Base-by-base conservation (phyloP, 2,113 vertebrate genomes). In the Anseranas semipalmata region DNA sequence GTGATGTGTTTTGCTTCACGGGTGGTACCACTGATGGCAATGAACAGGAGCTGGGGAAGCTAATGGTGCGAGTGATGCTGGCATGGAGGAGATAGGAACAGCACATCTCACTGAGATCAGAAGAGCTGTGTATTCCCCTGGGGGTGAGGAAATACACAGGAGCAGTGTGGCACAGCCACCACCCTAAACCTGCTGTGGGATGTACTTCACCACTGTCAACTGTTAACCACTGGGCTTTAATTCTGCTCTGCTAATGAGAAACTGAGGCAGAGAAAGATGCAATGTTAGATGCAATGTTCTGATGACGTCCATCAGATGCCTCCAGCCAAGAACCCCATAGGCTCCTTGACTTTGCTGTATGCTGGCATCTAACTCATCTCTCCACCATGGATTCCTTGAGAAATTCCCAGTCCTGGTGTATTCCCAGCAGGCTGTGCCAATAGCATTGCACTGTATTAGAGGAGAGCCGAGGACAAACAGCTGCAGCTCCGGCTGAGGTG, bases 391-490 rank as follows among this genome's bases (percentile, higher is more conserved):
- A 48, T 39, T 9, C 58, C 53, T 20, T 30, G 33, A 91, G 71
- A 87, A 91, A 21, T 33, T 68, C 37, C 37, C 13, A 20, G 41
- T n/a, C 30, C 18, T 37, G 41, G 18, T 32, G 14, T 7, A 19
- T 8, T 39, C n/a, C 35, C 41, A 45, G 16, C 7, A 55, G 21
- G 16, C 21, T 28, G 12, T 0, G 0, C 19, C 37, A 65, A 7
- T 37, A 56, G 30, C 7, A 6, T 17, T 63, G 5, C 10, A 39
- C 10, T 7, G 0, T 0, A 0, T 0, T 1, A 30, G 35, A 75
- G 33, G 48, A 68, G 82, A 65, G 19, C 1, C 27, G 30, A 82
- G 22, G 39, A 52, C 46, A 82, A 78, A 39, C 6, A 85, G 22
- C 17, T 15, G 35, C 25, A 80, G 22, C 20, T 43, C 20, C 18